A percentile compares a stretch with the other conserved stretches of the same genome.
Conservation (phyloP, 1,140 invertebrate genomes). For the Bursaphelenchus mucronatus region DNA sequence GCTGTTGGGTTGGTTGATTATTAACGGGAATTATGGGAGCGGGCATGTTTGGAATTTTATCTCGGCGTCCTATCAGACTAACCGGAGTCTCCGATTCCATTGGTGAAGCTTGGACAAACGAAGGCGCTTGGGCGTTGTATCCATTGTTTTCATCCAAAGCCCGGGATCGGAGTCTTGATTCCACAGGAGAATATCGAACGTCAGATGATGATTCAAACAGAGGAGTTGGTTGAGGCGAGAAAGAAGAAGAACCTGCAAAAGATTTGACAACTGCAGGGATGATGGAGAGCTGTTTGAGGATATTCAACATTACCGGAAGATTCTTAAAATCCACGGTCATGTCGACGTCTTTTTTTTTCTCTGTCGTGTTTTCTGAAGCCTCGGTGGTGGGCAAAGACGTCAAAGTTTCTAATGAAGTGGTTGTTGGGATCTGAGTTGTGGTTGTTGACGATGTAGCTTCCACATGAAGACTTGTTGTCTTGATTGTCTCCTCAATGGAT, state of each 20-base stretch:
- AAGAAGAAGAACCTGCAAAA: background rate
- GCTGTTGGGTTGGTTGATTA: constrained; percentile 9
- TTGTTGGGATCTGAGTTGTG: constrained; percentile 4
- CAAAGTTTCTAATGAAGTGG: background rate
- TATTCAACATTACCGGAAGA: constrained; percentile 16
- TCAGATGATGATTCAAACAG: constrained; percentile 9
- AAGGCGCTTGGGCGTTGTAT: constrained; percentile 1
- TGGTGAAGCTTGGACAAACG: constrained; percentile 10
- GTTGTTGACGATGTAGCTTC: constrained; percentile 16
- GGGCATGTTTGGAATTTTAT: constrained; percentile 24
- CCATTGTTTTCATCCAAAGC: constrained; percentile 21
- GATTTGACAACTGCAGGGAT: constrained; percentile 24
- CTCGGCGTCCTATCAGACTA: constrained; percentile 4
- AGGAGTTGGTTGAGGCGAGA: background rate
- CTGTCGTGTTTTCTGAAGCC: constrained; percentile 4
- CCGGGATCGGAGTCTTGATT: constrained; percentile 9
- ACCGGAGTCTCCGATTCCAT: constrained; percentile 13
- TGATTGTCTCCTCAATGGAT: background rate
- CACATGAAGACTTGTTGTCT: constrained; percentile 1
- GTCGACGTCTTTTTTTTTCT: background rate
- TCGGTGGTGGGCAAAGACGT: constrained; percentile 13
- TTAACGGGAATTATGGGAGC: constrained; percentile 28
- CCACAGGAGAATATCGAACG: background rate
- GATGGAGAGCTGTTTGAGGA: constrained; percentile 24
- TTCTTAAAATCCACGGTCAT: constrained; percentile 20